Evolutionary conservation across 1,140 invertebrate genomes (phyloP), one percentile per base, ranked within the genome.

Genomic region (Leptonema lineaticorne): DNA sequence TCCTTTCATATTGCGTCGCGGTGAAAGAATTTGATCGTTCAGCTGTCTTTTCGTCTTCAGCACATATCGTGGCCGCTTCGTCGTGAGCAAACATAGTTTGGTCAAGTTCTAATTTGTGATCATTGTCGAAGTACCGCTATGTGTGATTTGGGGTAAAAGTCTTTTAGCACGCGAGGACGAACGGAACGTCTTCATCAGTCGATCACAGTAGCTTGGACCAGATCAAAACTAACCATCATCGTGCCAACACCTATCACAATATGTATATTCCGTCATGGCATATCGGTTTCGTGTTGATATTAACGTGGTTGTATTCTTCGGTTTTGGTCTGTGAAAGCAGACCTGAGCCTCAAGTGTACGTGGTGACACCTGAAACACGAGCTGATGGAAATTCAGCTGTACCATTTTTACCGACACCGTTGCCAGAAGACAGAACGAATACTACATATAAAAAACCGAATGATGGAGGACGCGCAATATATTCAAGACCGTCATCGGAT

Each of bases 81-180:
- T 71, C 70, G 70, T 72, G 70, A 69, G 28, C 58, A 72, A 72
- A 72, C 67, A 72, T 16, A 63, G 29, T 7, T 29, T 22, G 53
- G 16, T 26, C 16, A 63, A 18, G 3, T 8, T 64, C 18, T 60
- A 53, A 72, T 69, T 57, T 56, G 37, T 41, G 37, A 16, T 41
- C 11, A 16, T 41, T 57, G 66, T 22, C 30, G 66, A 45, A 30
- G 18, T 72, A 67, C 70, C 67, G 70, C 64, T 72, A 72, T 26
- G 57, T 46, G 57, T 69, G 65, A 72, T 69, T 46, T 67, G 46
- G 70, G 67, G 70, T 72, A 63, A 72, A 57, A 67, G 27, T 30
- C 29, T 68, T 64, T 63, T 67, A 60, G 62, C 68, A 41, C 16
- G 29, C 41, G 27, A 45, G 37, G n/a, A 26, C 26, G 24, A 58